These are phyloP conservation scores for Geodia barretti DNA, from an alignment of 37 sponge, comb jelly and placozoan species.

Conservation along the genomic window DNA sequence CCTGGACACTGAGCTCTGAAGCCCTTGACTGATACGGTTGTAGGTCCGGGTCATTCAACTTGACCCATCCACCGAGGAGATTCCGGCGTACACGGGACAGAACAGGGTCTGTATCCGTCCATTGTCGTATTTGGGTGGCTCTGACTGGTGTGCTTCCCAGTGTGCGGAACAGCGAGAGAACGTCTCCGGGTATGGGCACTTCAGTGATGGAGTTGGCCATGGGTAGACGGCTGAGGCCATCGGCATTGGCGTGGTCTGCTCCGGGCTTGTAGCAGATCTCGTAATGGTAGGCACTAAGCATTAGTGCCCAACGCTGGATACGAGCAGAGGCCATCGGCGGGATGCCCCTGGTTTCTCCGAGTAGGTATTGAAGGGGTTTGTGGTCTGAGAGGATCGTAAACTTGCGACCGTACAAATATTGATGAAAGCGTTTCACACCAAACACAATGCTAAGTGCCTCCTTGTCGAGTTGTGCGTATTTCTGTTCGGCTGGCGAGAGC, in stretches of 20 bases:
- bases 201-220: neutral
- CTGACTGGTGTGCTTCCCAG: neutral
- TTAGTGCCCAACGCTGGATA: conserved; percentile 39
- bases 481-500: conserved; percentile 13
- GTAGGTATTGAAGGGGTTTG: conserved; percentile 38
- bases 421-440: conserved; percentile 31
- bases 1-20: conserved; percentile 9
- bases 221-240: conserved; percentile 35
- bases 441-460: conserved; percentile 23
- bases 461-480: conserved; percentile 36
- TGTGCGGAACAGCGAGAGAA: neutral
- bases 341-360: conserved; percentile 3
- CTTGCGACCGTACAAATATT: conserved; percentile 10
- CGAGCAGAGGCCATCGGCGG: conserved; percentile 44
- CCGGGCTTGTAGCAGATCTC: conserved; percentile 29
- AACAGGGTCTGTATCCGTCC: conserved; percentile 18
- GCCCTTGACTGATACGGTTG: conserved; percentile 2
- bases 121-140: conserved; percentile 3
- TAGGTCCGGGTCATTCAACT: neutral
- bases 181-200: conserved; percentile 21
- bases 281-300: conserved; percentile 37
- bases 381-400: conserved; percentile 31
- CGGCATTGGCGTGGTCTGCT: conserved; percentile 24
- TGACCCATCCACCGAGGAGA: conserved; percentile 16
- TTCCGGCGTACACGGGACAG: neutral